A percentile compares a stretch with the other conserved stretches of the same genome.
These are phyloP conservation scores for Python bivittatus DNA, from an alignment of 2,113 vertebrate genomes.

Conservation along the genomic window DNA sequence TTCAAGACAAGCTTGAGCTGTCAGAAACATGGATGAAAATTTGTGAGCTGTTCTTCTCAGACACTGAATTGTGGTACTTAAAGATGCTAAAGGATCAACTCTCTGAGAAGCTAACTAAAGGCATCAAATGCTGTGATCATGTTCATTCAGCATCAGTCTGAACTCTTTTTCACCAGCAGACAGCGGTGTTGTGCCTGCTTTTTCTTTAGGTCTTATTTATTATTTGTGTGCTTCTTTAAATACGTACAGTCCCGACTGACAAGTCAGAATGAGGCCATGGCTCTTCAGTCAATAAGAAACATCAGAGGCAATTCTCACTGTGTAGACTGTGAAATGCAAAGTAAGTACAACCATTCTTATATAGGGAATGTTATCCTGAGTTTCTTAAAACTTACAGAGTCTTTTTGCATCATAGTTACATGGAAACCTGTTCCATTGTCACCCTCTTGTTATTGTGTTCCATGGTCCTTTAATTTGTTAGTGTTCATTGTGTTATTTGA, in stretches of 20 bases:
- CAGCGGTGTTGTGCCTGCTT: background rate
- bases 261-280: conserved; percentile 94
- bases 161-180: rapidly evolving
- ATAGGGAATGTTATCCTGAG: background rate
- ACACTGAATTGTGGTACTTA: background rate
- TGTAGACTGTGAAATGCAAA: conserved; percentile 91
- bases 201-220: background rate
- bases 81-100: background rate
- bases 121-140: rapidly evolving
- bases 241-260: conserved; percentile 86
- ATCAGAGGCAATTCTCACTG: conserved; percentile 91
- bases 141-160: rapidly evolving
- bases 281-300: conserved; percentile 90
- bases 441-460: rapidly evolving
- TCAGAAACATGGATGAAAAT: background rate
- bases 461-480: rapidly evolving
- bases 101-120: conserved; percentile 11
- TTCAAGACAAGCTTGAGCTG: background rate
- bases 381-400: background rate
- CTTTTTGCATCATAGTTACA: background rate
- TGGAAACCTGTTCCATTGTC: rapidly evolving
- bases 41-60: background rate
- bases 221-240: background rate
- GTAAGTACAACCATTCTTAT: conserved; percentile 73
- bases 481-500: background rate